Conservation (phyloP, 2,113 vertebrate species). For the Gorilla gorilla region DNA sequence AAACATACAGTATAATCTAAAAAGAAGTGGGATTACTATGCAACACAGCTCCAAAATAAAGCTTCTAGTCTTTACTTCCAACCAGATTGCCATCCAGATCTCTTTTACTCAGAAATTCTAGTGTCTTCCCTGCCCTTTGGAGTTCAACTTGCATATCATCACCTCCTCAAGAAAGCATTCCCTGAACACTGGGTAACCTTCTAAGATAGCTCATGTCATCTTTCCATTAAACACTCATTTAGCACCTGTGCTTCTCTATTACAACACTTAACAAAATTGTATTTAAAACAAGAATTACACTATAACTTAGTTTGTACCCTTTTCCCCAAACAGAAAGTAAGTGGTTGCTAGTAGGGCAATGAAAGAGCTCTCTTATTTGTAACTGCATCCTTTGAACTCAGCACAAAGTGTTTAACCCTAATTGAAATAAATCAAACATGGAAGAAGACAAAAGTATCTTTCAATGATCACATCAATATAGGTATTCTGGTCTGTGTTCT, state of each 20-base stretch:
- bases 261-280: background rate
- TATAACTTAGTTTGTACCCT: background rate
- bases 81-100: background rate
- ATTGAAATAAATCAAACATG: conserved; percentile 5
- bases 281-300: background rate
- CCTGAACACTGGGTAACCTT: background rate
- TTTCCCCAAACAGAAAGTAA: background rate
- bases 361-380: background rate
- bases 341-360: background rate
- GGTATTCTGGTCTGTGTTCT: background rate
- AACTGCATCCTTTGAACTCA: background rate
- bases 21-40: background rate
- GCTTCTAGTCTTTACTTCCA: background rate
- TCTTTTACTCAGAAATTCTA: background rate
- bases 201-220: background rate
- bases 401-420: background rate
- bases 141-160: background rate
- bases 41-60: background rate
- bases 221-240: background rate
- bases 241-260: background rate
- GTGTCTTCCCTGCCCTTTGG: background rate
- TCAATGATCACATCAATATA: background rate
- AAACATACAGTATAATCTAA: background rate
- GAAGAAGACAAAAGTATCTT: background rate
- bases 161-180: background rate